These are phyloP conservation scores for Mandrillus leucophaeus DNA, from an alignment of 2,113 vertebrate genomes.

Conservation along the genomic window DNA sequence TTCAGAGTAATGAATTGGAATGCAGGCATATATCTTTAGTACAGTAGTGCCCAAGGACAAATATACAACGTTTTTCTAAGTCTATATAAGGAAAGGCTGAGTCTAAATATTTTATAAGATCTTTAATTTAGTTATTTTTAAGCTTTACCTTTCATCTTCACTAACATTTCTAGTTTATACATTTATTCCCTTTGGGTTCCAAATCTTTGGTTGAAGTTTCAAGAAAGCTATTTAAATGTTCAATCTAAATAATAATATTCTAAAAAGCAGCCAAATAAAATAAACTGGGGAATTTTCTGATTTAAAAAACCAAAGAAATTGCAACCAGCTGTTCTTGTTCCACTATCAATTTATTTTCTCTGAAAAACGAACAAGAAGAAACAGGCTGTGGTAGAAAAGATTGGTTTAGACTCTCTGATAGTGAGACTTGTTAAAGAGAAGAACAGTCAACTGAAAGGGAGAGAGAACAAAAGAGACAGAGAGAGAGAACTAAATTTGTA, in stretches of 20 bases:
- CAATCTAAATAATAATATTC: conserved; percentile 40
- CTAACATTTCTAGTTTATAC: conserved; percentile 23
- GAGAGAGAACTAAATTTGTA: background rate
- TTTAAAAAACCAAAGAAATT: conserved; percentile 67
- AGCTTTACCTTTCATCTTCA: background rate
- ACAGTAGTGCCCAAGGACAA: background rate
- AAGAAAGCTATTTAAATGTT: conserved; percentile 48
- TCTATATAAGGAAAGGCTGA: background rate
- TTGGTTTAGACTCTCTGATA: conserved; percentile 12
- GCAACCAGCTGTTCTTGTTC: conserved; percentile 63
- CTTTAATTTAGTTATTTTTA: background rate
- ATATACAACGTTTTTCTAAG: background rate
- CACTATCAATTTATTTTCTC: conserved; percentile 31
- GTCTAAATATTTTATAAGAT: background rate
- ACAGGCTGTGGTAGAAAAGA: background rate
- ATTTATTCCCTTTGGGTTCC: background rate
- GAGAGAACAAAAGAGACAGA: background rate
- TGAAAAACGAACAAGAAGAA: conserved; percentile 51
- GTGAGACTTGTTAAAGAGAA: background rate
- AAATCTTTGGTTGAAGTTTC: conserved; percentile 27
- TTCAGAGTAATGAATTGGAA: background rate
- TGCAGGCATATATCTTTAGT: background rate
- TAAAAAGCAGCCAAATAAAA: conserved; percentile 60
- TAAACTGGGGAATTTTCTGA: conserved; percentile 68
- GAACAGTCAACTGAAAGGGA: background rate